phyloP scores from a whole-genome alignment of 2,797 vertebrate species.

The Crax fasciolata region DNA sequence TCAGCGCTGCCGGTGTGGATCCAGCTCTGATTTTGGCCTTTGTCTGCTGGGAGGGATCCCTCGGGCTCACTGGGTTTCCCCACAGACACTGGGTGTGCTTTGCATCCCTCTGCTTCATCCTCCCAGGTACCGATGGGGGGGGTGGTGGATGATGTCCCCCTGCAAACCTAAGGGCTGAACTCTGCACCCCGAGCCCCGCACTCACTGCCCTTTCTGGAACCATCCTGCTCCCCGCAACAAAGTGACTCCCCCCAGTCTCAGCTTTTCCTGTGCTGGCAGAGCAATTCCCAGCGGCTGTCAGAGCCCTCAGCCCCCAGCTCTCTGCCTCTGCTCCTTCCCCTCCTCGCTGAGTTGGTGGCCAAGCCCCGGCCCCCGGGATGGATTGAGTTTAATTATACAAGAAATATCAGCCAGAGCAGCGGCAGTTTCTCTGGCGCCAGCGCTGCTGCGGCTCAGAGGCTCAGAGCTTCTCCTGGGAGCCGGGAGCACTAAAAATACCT shows the following conservation, averaged over 20 bases:
- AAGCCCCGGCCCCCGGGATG: constrained; percentile 65
- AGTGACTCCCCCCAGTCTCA: background rate
- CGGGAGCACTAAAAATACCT: constrained; percentile 75
- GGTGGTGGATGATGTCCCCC: background rate
- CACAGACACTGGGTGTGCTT: background rate
- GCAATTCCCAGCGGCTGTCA: constrained; percentile 52
- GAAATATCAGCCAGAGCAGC: constrained; percentile 72
- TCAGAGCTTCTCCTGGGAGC: constrained; percentile 52
- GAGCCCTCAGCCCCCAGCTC: background rate
- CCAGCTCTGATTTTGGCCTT: background rate
- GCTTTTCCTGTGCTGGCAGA: background rate
- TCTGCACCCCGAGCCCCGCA: background rate
- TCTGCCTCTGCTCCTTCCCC: constrained; percentile 40
- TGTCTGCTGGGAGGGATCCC: background rate
- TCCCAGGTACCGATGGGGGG: background rate
- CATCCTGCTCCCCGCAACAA: background rate
- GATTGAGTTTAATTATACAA: constrained; percentile 78
- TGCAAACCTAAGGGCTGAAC: background rate
- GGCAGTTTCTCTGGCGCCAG: constrained; percentile 71
- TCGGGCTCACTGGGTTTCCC: background rate
- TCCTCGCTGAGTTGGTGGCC: constrained; percentile 66
- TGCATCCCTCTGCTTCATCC: background rate
- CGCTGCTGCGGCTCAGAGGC: constrained; percentile 52
- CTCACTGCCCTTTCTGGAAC: background rate
- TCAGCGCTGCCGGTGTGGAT: constrained; percentile 15